Percentiles rank a stretch among this genome's conserved stretches.
These are phyloP conservation scores for Ceratothoa steindachneri DNA, from an alignment of 2,888 invertebrate species.

Conservation along the genomic window DNA sequence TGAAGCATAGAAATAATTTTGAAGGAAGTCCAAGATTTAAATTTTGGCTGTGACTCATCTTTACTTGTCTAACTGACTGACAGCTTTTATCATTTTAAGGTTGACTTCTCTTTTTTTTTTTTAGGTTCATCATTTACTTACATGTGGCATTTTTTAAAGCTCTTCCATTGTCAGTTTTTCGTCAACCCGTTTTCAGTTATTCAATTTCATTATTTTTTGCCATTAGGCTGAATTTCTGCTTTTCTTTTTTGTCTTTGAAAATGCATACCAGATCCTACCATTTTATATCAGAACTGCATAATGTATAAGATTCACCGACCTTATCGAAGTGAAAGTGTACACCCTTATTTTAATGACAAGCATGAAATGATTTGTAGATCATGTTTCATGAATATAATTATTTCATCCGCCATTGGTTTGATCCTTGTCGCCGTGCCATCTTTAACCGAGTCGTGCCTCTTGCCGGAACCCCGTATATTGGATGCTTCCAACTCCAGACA, in stretches of 20 bases:
- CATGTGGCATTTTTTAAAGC: background rate
- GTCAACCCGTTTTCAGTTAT: too few species aligned
- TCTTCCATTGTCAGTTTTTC: background rate
- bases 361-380: background rate
- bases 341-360: background rate
- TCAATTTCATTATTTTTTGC: background rate
- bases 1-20: too few species aligned
- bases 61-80: background rate
- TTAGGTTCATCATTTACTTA: too few species aligned
- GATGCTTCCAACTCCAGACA: too few species aligned
- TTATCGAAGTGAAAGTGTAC: too few species aligned
- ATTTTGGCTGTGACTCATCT: background rate
- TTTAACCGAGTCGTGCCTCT: too few species aligned
- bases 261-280: background rate
- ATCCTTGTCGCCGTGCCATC: too few species aligned
- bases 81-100: background rate
- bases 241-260: background rate
- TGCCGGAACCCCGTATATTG: too few species aligned
- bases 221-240: background rate
- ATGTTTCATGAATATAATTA: background rate
- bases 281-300: too few species aligned
- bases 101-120: too few species aligned
- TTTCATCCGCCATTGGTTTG: background rate
- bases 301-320: too few species aligned
- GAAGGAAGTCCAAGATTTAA: background rate